Percentiles rank a stretch among this genome's conserved stretches.
phyloP scores from a whole-genome alignment of 2,113 vertebrate genomes.

The Paralichthys olivaceus region DNA sequence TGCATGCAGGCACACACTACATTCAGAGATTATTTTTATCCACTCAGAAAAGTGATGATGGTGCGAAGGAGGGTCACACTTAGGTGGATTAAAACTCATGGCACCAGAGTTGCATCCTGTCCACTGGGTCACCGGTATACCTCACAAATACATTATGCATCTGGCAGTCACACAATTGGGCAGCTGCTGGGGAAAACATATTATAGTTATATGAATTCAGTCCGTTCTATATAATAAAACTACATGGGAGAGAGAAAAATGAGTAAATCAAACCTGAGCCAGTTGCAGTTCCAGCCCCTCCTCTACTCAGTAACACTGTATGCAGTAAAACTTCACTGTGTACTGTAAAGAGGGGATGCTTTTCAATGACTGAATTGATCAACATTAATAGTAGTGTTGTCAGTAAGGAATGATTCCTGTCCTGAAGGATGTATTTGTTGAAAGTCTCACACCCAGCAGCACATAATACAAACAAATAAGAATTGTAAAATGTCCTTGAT shows the following conservation, averaged over 20 bases:
- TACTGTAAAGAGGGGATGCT: neutral
- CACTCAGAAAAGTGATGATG: constrained; percentile 4
- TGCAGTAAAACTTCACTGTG: neutral
- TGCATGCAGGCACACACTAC: constrained; percentile 26
- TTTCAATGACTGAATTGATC: neutral
- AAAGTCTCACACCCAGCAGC: neutral
- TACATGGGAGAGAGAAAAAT: neutral
- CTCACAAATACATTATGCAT: neutral
- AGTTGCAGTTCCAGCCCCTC: neutral
- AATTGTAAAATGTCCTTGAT: constrained; percentile 19
- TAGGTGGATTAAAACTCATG: constrained; percentile 43
- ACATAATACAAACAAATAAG: neutral
- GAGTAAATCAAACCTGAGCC: constrained; percentile 6
- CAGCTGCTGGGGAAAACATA: constrained; percentile 9
- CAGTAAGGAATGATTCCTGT: neutral
- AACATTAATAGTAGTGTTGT: neutral
- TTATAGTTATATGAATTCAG: constrained; percentile 1
- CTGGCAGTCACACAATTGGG: constrained; percentile 26
- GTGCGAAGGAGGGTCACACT: constrained; percentile 13
- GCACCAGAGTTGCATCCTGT: constrained; percentile 3
- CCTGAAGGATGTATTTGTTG: neutral
- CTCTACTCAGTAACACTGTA: neutral
- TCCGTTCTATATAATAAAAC: neutral
- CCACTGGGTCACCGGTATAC: neutral
- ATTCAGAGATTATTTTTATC: constrained; percentile 34